phyloP scores from a whole-genome alignment of 2,888 invertebrate genomes.

The Ecliptopera silaceata region DNA sequence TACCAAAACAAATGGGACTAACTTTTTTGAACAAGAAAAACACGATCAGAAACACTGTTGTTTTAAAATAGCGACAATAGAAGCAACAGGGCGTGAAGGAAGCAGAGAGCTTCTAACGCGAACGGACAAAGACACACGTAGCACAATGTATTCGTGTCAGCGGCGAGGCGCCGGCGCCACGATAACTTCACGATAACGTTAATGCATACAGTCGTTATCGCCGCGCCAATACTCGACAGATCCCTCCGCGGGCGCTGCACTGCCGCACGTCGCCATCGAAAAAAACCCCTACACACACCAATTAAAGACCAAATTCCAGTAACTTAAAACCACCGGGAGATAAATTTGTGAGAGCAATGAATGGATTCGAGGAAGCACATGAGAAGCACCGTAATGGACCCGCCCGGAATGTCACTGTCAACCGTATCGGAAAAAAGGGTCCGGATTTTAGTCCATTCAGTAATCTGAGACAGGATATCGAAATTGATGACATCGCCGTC shows the following conservation, averaged over 20 bases:
- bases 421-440: conserved; percentile 61
- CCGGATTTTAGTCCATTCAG: conserved; percentile 46
- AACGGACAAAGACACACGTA: conserved; percentile 58
- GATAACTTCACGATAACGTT: conserved; percentile 76
- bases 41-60: conserved; percentile 8
- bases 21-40: background rate
- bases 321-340: conserved; percentile 37
- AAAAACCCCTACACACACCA: conserved; percentile 36
- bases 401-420: conserved; percentile 71
- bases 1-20: conserved; percentile 12
- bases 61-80: conserved; percentile 31
- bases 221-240: conserved; percentile 48
- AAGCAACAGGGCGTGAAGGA: conserved; percentile 21
- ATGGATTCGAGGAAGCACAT: conserved; percentile 75
- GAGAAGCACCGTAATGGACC: conserved; percentile 66
- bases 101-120: conserved; percentile 43
- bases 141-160: conserved; percentile 61
- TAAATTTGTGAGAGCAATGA: conserved; percentile 62
- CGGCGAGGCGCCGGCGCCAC: conserved; percentile 74
- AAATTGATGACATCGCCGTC: conserved; percentile 32
- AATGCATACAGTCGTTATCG: conserved; percentile 77
- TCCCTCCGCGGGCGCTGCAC: conserved; percentile 48
- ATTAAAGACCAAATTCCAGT: conserved; percentile 53
- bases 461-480: conserved; percentile 35
- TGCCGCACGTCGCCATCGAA: conserved; percentile 31